These are phyloP conservation scores for Candidula unifasciata DNA, from an alignment of 2,888 invertebrate genomes.

Conservation along the genomic window DNA sequence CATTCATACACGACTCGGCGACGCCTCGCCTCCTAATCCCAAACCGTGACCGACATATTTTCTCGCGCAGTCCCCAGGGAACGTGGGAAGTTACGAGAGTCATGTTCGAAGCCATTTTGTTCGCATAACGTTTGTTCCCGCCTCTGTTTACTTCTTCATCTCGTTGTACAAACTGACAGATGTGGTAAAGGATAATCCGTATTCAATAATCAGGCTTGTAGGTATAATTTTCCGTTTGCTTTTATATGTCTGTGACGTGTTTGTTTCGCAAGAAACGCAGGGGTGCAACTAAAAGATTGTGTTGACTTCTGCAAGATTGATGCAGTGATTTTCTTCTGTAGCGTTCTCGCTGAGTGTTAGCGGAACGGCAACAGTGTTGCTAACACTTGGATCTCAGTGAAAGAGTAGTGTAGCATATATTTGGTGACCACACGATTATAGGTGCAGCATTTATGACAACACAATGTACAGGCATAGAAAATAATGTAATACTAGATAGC, in stretches of 20 bases:
- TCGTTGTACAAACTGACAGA: slow-evolving; percentile 34
- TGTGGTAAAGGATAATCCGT: slow-evolving; percentile 45
- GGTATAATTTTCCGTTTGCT: not conserved
- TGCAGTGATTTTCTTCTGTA: not conserved
- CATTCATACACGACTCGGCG: not conserved
- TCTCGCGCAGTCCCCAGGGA: slow-evolving; percentile 55
- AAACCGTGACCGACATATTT: not conserved
- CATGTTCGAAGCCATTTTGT: slow-evolving; percentile 67
- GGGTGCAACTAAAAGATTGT: not conserved
- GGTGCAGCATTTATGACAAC: too few species aligned
- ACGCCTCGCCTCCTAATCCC: not conserved
- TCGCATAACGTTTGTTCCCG: slow-evolving; percentile 62
- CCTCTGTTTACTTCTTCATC: slow-evolving; percentile 56
- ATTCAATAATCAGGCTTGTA: slow-evolving; percentile 8
- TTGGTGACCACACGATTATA: too few species aligned
- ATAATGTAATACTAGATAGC: too few species aligned
- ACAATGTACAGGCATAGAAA: too few species aligned
- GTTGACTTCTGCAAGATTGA: not conserved
- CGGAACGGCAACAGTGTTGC: too few species aligned
- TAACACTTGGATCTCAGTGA: too few species aligned
- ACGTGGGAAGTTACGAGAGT: slow-evolving; percentile 58
- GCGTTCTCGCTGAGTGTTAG: too few species aligned
- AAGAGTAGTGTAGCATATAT: too few species aligned
- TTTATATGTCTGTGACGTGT: not conserved
- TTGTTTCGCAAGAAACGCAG: not conserved